Evolutionary conservation across 2,797 vertebrate species (phyloP).

Genomic region (Chanos chanos): DNA sequence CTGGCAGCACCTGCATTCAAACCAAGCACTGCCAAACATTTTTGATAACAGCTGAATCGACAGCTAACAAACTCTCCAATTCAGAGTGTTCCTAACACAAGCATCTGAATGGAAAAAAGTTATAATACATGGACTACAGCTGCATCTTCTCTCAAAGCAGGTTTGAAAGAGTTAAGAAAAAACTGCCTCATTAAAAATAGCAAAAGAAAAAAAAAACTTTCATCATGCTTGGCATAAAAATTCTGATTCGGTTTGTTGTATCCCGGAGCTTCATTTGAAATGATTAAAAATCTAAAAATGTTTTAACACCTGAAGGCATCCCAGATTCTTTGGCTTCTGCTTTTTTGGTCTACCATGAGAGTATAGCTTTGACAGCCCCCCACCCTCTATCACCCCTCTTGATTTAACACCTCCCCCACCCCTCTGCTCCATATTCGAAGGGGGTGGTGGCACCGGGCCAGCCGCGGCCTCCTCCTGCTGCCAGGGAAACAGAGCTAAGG

Average conservation of each 20-base stretch:
- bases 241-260: conserved; percentile 64
- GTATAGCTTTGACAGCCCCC: conserved; percentile 69
- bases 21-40: too few relatives aligned
- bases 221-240: conserved; percentile 53
- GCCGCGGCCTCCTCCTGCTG: conserved; percentile 42
- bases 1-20: too few relatives aligned
- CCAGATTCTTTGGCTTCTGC: conserved; percentile 73
- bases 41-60: too few relatives aligned
- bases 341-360: conserved; percentile 65
- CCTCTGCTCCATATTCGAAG: conserved; percentile 65
- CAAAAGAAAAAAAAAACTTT: conserved; percentile 52
- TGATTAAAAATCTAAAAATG: conserved; percentile 84
- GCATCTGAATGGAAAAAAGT: too few relatives aligned
- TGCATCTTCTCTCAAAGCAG: conserved; percentile 35
- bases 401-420: conserved; percentile 24
- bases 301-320: conserved; percentile 78
- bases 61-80: too few relatives aligned
- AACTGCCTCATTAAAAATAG: conserved; percentile 37
- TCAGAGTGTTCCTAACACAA: too few relatives aligned
- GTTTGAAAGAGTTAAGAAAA: conserved; percentile 33
- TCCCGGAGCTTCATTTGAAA: conserved; percentile 73
- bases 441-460: conserved; percentile 61
- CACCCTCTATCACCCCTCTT: background rate
- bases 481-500: conserved; percentile 28
- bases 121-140: too few relatives aligned